phyloP scores from a whole-genome alignment of 2,797 vertebrate species.

The Danio tinwini region DNA sequence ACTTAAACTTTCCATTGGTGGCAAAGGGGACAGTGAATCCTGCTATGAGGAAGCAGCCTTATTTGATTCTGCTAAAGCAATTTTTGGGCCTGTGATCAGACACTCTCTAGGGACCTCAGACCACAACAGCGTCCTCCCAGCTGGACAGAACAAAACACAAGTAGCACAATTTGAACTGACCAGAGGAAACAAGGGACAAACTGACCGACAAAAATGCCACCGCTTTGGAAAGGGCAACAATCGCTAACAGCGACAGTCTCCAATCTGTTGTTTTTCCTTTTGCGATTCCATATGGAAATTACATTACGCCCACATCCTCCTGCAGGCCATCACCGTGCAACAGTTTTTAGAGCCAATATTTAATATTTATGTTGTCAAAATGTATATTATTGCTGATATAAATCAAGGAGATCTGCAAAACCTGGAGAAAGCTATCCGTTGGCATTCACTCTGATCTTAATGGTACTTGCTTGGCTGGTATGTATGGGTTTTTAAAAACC shows the following conservation, averaged over 20 bases:
- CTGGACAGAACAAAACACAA: constrained; percentile 35
- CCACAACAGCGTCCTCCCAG: constrained; percentile 39
- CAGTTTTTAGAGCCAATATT: constrained; percentile 23
- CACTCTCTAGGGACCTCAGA: constrained; percentile 37
- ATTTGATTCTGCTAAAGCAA: constrained; percentile 42
- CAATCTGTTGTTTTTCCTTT: constrained; percentile 39
- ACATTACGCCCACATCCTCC: constrained; percentile 34
- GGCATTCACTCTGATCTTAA: background rate
- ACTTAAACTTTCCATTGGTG: constrained; percentile 23
- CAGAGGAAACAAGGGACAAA: constrained; percentile 43
- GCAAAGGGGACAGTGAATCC: background rate
- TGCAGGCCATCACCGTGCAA: background rate
- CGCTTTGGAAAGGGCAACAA: constrained; percentile 54
- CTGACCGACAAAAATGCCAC: constrained; percentile 53
- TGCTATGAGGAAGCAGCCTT: constrained; percentile 3
- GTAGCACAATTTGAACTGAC: constrained; percentile 45
- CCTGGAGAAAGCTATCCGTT: background rate
- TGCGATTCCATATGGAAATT: constrained; percentile 44
- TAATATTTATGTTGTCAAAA: constrained; percentile 24
- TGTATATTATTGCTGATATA: constrained; percentile 1
- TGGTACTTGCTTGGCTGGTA: background rate
- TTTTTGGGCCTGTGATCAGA: constrained; percentile 45
- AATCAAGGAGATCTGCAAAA: background rate
- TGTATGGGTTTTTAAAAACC: background rate
- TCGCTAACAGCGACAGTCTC: constrained; percentile 47